These are phyloP conservation scores for Hylaeus volcanicus DNA, from an alignment of 1,140 invertebrate species.

Conservation along the genomic window DNA sequence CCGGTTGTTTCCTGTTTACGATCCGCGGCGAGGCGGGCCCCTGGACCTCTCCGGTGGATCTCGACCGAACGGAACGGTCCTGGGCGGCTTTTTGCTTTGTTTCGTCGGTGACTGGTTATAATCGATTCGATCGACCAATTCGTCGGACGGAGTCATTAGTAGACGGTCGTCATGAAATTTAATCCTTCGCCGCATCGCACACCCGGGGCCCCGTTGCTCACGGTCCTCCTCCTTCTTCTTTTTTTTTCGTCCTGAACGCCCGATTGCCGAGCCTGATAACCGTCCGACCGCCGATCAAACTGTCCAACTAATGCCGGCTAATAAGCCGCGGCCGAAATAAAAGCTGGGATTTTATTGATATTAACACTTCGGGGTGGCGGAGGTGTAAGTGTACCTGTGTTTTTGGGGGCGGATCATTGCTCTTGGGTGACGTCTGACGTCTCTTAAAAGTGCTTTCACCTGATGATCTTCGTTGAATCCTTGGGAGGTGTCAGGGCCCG, in stretches of 20 bases:
- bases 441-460: too few species aligned
- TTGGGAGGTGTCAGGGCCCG: too few species aligned
- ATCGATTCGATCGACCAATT: conserved; percentile 66
- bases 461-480: too few species aligned
- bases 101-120: conserved; percentile 50
- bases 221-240: not conserved
- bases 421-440: not conserved
- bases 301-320: conserved; percentile 45
- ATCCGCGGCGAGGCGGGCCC: conserved; percentile 25
- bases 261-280: conserved; percentile 28
- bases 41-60: not conserved
- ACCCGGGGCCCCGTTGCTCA: not conserved
- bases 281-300: conserved; percentile 33
- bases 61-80: conserved; percentile 21
- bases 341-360: conserved; percentile 32
- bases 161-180: conserved; percentile 59
- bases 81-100: not conserved
- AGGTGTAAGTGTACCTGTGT: not conserved
- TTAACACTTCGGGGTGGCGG: conserved; percentile 21
- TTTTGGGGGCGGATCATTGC: not conserved
- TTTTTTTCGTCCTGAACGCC: not conserved
- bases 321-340: conserved; percentile 35
- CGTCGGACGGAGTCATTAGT: conserved; percentile 57
- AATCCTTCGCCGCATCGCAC: conserved; percentile 47
- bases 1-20: conserved; percentile 58